Base-by-base conservation (phyloP, 1,140 invertebrate species). In the Drosophila albomicans region DNA sequence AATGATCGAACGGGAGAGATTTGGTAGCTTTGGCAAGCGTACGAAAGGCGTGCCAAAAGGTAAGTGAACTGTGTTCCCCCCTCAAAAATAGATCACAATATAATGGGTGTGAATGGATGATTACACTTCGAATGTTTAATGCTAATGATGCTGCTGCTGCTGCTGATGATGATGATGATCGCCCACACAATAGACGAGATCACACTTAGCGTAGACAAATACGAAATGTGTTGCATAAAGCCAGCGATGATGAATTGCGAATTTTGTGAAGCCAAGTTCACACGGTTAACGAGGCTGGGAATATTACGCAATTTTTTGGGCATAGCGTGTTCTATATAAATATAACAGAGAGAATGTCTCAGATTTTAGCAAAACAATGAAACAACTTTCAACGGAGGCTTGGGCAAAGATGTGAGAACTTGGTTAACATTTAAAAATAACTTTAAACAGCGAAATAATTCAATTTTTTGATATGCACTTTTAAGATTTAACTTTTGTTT, bases 1-100 rank as follows among this genome's bases (percentile, higher is more conserved):
- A 70, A 88, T 92, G 73, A 92, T 92, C 32, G 92, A 93, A 76
- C 92, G 94, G 16, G 94, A 95, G 82, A 92, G 94, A 65, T 95
- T 95, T 67, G 94, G 94, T 79, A 94, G 94, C 71, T 95, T 94
- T 87, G 94, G 94, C 59, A 93, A 93, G 63, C 90, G 92, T 20
- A 75, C 87, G 57, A 92, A 92, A 85, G 82, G 88, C 79, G 58
- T 82, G 16, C 74, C 84, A 30, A 89, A 88, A 91, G 82, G 87
- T 91, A 57, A 89, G 86, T 52, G 11, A 63, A 63, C 57, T 45
- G n/a, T 25, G 20, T 25, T 25, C 20, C 20, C 20, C 20, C 20
- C 11, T 13, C 11, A 25, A 49, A 16, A 49, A 49, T 32, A 32
- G 54, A 43, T 57, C 54, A 57, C 54, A 38, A 38, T 3, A 49